Conservation (phyloP, 2,888 invertebrate genomes). For the Brachyopa scutellaris region DNA sequence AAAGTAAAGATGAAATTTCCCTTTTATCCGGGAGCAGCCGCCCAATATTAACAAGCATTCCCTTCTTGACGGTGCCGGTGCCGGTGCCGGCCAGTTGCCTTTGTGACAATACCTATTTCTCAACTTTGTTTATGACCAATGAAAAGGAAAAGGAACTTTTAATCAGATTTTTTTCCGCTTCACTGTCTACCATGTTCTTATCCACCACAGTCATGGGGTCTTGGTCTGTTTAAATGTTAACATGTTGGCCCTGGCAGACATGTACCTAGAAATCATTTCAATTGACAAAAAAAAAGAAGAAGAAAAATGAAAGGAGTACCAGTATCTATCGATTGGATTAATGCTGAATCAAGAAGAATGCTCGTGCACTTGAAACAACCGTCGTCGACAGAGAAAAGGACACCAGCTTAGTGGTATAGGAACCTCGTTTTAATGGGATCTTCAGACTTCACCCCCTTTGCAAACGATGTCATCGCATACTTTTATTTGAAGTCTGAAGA, state of each 20-base stretch:
- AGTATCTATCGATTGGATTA: constrained; percentile 56
- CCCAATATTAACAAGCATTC: constrained; percentile 36
- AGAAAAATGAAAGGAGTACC: neutral
- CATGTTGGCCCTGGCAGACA: constrained; percentile 29
- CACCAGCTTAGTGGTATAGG: constrained; percentile 1
- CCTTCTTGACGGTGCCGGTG: neutral
- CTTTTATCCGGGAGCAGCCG: constrained; percentile 51
- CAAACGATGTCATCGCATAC: constrained; percentile 58
- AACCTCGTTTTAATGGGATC: constrained; percentile 44
- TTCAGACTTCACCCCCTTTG: constrained; percentile 9
- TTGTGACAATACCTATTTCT: constrained; percentile 10
- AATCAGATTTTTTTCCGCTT: constrained; percentile 61
- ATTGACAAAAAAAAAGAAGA: constrained; percentile 33
- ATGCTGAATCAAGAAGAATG: constrained; percentile 36
- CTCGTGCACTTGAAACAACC: constrained; percentile 55
- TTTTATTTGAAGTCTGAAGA: constrained; percentile 40
- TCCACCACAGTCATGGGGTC: constrained; percentile 42
- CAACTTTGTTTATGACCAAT: constrained; percentile 35
- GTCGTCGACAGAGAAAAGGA: constrained; percentile 34
- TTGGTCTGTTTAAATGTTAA: constrained; percentile 45
- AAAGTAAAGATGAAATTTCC: constrained; percentile 63
- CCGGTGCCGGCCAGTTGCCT: constrained; percentile 8
- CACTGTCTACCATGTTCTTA: constrained; percentile 46
- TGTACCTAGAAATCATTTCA: constrained; percentile 43
- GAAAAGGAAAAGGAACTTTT: constrained; percentile 44